Conservation (phyloP, 2,113 vertebrate species). For the Neomonachus schauinslandi region DNA sequence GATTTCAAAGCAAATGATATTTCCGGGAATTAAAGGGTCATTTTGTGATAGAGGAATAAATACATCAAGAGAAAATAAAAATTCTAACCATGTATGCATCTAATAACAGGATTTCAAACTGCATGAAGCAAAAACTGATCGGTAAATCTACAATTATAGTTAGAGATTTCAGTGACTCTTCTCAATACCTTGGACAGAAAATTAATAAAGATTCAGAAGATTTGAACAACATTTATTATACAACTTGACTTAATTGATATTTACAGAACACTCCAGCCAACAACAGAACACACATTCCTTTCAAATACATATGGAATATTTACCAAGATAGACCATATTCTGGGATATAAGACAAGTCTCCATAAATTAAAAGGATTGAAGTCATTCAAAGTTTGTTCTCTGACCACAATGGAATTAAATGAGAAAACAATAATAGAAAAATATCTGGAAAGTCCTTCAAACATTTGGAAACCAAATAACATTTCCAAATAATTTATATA, state of each 20-base stretch:
- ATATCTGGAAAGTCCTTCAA: neutral
- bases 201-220: neutral
- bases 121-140: neutral
- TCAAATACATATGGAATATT: neutral
- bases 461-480: neutral
- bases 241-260: neutral
- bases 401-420: neutral
- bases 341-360: neutral
- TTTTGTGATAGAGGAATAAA: neutral
- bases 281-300: neutral
- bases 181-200: neutral
- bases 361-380: neutral
- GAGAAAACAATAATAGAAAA: neutral
- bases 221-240: neutral
- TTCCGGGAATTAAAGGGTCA: neutral
- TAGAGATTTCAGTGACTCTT: neutral
- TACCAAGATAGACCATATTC: neutral
- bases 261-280: neutral
- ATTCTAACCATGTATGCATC: neutral
- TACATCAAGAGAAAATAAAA: neutral
- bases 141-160: neutral
- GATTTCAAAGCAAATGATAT: neutral
- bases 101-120: neutral
- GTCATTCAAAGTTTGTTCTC: neutral
- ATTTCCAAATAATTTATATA: neutral